Conservation (phyloP, 2,888 invertebrate genomes). For the Cerceris ruficornis region DNA sequence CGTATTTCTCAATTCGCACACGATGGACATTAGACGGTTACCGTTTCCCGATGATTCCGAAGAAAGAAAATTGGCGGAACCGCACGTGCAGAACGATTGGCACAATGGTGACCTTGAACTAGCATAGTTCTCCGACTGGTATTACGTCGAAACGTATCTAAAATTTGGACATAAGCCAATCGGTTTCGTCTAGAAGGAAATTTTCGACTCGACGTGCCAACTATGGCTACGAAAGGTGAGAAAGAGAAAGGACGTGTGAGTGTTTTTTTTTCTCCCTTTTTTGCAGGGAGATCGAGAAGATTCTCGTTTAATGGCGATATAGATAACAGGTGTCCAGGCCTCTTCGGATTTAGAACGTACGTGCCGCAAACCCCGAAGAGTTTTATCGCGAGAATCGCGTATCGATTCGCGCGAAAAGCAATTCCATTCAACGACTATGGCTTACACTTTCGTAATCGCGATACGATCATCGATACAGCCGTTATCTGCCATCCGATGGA, state of each 20-base stretch:
- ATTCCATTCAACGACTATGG: not conserved
- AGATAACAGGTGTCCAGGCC: constrained; percentile 12
- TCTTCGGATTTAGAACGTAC: constrained; percentile 4
- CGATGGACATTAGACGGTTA: constrained; percentile 15
- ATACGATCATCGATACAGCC: not conserved
- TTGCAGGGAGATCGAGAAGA: constrained; percentile 17
- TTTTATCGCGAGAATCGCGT: not conserved
- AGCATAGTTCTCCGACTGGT: constrained; percentile 35
- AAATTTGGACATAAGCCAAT: constrained; percentile 59
- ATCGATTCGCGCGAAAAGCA: constrained; percentile 1
- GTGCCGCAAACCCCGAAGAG: not conserved
- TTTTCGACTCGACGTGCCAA: constrained; percentile 44
- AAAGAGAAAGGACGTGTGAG: not conserved
- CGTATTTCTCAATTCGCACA: too few species aligned
- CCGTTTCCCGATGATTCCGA: not conserved
- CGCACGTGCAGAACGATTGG: constrained; percentile 29
- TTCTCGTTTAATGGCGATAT: not conserved
- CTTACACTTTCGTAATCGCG: not conserved
- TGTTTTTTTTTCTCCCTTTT: constrained; percentile 5
- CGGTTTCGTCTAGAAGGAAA: constrained; percentile 40
- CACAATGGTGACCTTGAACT: constrained; percentile 55
- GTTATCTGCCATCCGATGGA: too few species aligned
- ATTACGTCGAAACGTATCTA: constrained; percentile 37
- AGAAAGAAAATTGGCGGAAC: constrained; percentile 24
- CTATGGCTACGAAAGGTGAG: constrained; percentile 14